These are phyloP conservation scores for Patella pellucida DNA, from an alignment of 2,888 invertebrate genomes.

Conservation along the genomic window DNA sequence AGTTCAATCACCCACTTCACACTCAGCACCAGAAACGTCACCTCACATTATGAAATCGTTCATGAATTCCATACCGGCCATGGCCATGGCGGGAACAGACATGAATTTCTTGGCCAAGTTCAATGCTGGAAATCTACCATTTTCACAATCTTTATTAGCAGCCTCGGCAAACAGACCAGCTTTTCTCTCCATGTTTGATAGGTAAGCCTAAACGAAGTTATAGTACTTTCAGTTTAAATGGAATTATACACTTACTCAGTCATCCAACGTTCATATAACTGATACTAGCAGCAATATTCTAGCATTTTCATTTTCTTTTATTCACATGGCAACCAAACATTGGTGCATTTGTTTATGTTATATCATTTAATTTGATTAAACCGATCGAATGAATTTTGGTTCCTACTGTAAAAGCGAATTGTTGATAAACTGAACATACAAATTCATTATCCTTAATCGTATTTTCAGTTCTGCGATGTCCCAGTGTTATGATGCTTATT, in stretches of 20 bases:
- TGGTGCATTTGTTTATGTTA: no score
- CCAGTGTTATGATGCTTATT: conserved; percentile 51
- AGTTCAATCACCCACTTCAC: neutral
- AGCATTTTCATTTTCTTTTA: no score
- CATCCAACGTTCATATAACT: neutral
- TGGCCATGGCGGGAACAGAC: conserved; percentile 37
- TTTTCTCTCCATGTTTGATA: conserved; percentile 57
- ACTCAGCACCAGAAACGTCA: conserved; percentile 20
- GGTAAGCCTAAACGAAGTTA: conserved; percentile 41
- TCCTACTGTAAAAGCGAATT: no score
- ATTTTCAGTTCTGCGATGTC: conserved; percentile 48
- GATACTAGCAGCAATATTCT: no score
- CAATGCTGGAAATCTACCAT: conserved; percentile 40
- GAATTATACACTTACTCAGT: neutral
- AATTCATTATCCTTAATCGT: neutral
- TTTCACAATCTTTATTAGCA: conserved; percentile 58
- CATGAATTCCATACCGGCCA: conserved; percentile 28
- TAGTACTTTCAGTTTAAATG: conserved; percentile 34
- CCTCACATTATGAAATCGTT: conserved; percentile 23
- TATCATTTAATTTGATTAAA: no score
- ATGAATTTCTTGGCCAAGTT: conserved; percentile 38
- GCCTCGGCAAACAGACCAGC: conserved; percentile 53
- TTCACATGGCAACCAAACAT: no score
- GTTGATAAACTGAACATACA: no score
- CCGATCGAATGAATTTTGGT: no score